Percentiles rank a stretch among this genome's conserved stretches.
Evolutionary conservation across 2,888 invertebrate species (phyloP).

Genomic region (Xestia c-nigrum): DNA sequence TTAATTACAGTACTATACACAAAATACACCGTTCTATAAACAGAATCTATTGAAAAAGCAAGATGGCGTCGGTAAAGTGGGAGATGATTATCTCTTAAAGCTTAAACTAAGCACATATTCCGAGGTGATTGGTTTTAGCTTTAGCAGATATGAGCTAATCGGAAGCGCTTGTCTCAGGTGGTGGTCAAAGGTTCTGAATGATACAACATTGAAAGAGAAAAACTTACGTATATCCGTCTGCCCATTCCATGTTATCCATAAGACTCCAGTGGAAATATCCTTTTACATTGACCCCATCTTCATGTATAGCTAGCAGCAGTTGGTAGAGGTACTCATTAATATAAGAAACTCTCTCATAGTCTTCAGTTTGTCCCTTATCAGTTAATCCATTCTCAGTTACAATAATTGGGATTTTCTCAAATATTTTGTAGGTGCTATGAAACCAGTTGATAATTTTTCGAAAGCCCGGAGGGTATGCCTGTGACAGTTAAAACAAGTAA

Average conservation of each 20-base stretch:
- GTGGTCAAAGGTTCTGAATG: no score
- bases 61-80: no score
- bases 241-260: slow-evolving; percentile 67
- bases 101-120: no score
- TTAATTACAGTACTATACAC: no score
- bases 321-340: slow-evolving; percentile 69
- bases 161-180: no score
- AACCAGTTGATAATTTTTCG: slow-evolving; percentile 92
- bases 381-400: slow-evolving; percentile 84
- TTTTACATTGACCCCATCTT: slow-evolving; percentile 75
- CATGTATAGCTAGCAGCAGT: slow-evolving; percentile 69
- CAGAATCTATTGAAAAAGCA: no score
- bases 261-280: slow-evolving; percentile 81
- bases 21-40: no score
- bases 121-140: no score
- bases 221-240: slow-evolving; percentile 77
- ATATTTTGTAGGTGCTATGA: slow-evolving; percentile 66
- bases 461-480: slow-evolving; percentile 92
- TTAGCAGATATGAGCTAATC: no score
- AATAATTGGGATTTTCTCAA: slow-evolving; percentile 83
- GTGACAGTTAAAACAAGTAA: slow-evolving; percentile 13
- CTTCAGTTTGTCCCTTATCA: no score
- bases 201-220: not conserved
- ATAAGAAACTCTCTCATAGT: no score
- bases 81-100: no score